phyloP scores from a whole-genome alignment of 2,113 vertebrate genomes.

The Cephalopterus ornatus region DNA sequence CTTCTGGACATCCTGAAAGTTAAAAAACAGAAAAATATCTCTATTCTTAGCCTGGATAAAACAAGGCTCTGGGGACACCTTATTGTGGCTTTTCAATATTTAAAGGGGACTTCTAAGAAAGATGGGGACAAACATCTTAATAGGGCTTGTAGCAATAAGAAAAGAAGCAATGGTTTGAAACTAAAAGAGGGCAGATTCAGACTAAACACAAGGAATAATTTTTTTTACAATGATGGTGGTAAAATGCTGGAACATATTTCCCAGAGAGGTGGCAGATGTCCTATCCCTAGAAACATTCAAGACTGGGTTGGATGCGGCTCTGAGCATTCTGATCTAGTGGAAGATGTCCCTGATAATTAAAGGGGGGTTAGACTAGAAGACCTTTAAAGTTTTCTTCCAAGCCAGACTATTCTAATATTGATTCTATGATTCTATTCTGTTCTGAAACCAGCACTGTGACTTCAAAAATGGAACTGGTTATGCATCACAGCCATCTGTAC shows the following conservation, averaged over 20 bases:
- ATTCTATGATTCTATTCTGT: background rate
- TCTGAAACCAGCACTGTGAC: background rate
- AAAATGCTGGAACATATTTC: background rate
- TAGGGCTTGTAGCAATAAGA: accelerated
- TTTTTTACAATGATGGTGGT: background rate
- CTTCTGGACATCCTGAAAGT: background rate
- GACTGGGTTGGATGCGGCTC: background rate
- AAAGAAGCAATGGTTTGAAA: background rate
- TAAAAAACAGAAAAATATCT: background rate
- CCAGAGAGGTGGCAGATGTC: background rate
- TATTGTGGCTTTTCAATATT: background rate
- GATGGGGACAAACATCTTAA: background rate
- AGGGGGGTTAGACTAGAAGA: background rate
- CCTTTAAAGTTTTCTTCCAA: background rate
- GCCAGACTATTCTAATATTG: background rate
- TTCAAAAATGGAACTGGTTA: background rate
- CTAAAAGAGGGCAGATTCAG: background rate
- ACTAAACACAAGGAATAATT: background rate
- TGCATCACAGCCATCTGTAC: background rate
- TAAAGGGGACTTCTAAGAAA: background rate
- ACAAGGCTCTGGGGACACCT: background rate
- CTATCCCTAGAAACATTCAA: background rate
- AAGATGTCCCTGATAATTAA: background rate
- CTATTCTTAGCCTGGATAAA: background rate
- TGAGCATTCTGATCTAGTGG: background rate